These are phyloP conservation scores for Eubasilissa regina DNA, from an alignment of 1,140 invertebrate species.

Conservation along the genomic window DNA sequence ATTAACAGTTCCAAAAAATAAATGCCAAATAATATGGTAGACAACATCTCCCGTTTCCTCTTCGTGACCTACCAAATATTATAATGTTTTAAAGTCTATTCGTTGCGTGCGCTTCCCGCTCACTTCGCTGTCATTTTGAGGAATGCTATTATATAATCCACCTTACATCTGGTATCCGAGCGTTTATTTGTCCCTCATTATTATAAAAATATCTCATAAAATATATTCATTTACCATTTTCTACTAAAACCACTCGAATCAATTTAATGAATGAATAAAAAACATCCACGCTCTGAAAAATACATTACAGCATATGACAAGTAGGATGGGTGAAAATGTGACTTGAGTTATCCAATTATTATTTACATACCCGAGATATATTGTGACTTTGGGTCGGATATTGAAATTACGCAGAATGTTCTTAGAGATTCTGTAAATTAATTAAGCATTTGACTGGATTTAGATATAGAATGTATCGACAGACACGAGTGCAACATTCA, in stretches of 20 bases:
- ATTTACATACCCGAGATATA: too few relatives aligned
- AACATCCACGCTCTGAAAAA: too few relatives aligned
- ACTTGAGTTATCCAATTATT: too few relatives aligned
- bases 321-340: too few relatives aligned
- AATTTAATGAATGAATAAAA: background rate
- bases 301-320: too few relatives aligned
- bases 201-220: conserved; percentile 44
- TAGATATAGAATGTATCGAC: too few relatives aligned
- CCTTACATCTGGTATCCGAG: background rate
- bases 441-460: too few relatives aligned
- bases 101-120: conserved; percentile 9
- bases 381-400: too few relatives aligned
- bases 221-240: conserved; percentile 34
- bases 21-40: conserved; percentile 8
- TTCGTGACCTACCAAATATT: conserved; percentile 9
- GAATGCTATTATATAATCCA: conserved; percentile 21
- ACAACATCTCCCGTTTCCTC: background rate
- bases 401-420: too few relatives aligned
- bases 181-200: background rate
- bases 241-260: conserved; percentile 24
- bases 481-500: too few relatives aligned
- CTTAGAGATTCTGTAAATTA: too few relatives aligned
- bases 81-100: conserved; percentile 38
- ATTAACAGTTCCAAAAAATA: conserved; percentile 11
- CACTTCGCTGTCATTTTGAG: conserved; percentile 34